Evolutionary conservation across 2,113 vertebrate species (phyloP), one percentile per base, ranked within the genome.

Genomic region (Verasper variegatus): DNA sequence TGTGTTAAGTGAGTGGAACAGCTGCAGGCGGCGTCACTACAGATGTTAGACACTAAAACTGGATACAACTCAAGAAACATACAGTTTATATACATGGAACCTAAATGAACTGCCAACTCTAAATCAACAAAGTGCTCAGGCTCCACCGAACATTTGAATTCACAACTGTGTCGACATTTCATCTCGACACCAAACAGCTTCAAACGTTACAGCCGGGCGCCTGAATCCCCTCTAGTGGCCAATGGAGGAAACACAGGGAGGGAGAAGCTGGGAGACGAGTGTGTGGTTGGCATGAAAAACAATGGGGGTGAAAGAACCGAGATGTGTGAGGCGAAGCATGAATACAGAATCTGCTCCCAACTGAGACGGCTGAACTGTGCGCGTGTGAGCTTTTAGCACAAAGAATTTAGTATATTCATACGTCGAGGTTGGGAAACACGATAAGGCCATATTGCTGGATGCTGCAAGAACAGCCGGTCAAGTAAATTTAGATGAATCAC

Each of bases 381-480:
- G 0, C 54, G 14, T 3, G 12, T 17, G 57, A 80, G 57, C 40
- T 60, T 66, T 72, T 24, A 79, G 67, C 67, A 35, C 49, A 76
- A 80, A 59, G 37, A 42, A 21, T 60, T 74, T 71, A 20, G 45
- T 17, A 63, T 55, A 45, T 81, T 71, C 56, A 72, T 62, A 73
- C 73, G 37, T 24, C 26, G 24, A 85, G 31, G 35, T n/a, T 63
- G 27, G 58, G 51, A 59, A 72, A 75, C 82, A 59, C 23, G 11
- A 5, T 90, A 91, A 90, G 90, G 85, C 82, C 90, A 89, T 82
- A 68, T 82, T 63, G 59, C 70, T 78, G 77, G 70, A 77, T 67
- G 74, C 84, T 89, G 76, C 59, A 27, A 68, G 76, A 85, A 68
- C 85, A 69, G 89, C 80, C 40, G 4, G 75, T 89, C 81, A 82